These are phyloP conservation scores for Epinephelus cyanopodus DNA, from an alignment of 2,113 vertebrate genomes.

Conservation along the genomic window DNA sequence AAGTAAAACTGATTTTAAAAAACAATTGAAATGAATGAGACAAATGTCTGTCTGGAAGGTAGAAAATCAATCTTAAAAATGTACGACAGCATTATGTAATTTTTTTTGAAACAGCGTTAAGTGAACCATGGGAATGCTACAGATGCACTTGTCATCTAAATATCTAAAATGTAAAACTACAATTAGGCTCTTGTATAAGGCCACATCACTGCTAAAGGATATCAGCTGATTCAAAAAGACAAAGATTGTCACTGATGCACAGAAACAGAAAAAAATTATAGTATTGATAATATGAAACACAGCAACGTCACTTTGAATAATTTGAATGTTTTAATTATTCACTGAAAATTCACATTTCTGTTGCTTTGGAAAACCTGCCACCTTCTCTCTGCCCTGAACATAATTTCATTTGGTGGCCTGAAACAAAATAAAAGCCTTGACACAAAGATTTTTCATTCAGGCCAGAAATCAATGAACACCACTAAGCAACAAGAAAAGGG, in stretches of 20 bases:
- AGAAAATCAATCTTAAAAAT: slow-evolving; percentile 23
- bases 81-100: not conserved
- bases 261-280: not conserved
- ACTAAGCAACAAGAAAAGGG: not conserved
- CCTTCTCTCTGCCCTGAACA: not conserved
- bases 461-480: not conserved
- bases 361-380: not conserved
- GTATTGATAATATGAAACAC: too few species aligned
- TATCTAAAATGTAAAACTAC: not conserved
- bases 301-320: not conserved
- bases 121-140: not conserved
- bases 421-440: not conserved
- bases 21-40: slow-evolving; percentile 30
- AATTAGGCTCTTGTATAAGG: not conserved
- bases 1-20: slow-evolving; percentile 34
- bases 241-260: not conserved
- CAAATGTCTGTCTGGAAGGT: slow-evolving; percentile 16
- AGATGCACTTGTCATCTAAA: not conserved
- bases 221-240: not conserved
- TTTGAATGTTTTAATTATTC: not conserved
- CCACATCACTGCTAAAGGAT: not conserved
- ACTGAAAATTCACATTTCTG: not conserved
- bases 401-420: not conserved
- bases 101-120: not conserved
- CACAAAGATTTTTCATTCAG: not conserved